Evolutionary conservation across 2,113 vertebrate genomes (phyloP).

Genomic region (human (Homo sapiens)): DNA sequence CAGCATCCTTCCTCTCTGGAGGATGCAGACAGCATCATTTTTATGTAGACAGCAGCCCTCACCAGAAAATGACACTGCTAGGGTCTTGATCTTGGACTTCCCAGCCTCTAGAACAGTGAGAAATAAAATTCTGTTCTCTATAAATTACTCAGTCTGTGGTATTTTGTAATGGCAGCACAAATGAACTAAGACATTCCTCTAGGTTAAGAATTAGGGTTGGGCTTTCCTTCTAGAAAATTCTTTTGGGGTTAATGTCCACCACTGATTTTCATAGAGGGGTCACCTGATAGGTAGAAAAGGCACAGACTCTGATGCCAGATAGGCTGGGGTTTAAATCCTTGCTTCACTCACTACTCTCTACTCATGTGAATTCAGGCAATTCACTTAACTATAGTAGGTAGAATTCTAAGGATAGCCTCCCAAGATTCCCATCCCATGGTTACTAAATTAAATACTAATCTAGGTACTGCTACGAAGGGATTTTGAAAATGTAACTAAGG

Average conservation of each 20-base stretch:
- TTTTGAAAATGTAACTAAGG: slow-evolving; percentile 4
- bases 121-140: neutral
- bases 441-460: slow-evolving; percentile 4
- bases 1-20: neutral
- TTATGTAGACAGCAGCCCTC: neutral
- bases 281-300: neutral
- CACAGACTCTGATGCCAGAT: neutral
- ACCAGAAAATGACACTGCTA: neutral
- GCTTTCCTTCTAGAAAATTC: slow-evolving; percentile 27
- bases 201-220: neutral
- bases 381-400: neutral
- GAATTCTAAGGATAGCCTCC: neutral
- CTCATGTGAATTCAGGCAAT: neutral
- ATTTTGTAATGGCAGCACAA: neutral
- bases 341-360: neutral
- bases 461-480: neutral
- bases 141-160: neutral
- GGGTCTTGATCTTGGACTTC: neutral
- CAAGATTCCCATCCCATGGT: neutral
- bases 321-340: neutral
- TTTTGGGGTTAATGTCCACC: neutral
- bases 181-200: neutral
- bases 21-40: neutral
- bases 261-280: neutral
- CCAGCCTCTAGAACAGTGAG: neutral